Conservation (phyloP, 2,888 invertebrate genomes). For the Notodonta dromedarius region DNA sequence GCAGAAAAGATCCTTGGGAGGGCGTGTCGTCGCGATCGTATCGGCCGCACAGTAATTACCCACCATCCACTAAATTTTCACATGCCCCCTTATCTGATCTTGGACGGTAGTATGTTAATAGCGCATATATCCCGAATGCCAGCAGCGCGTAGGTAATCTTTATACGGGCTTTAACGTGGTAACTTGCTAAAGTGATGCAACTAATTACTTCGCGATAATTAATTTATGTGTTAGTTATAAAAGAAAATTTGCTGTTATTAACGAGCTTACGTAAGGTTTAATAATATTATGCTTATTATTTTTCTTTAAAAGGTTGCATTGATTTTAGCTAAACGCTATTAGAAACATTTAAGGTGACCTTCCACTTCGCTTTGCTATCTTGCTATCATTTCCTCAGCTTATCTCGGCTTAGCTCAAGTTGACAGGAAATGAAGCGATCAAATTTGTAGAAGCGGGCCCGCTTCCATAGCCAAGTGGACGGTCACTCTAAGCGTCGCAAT, state of each 20-base stretch:
- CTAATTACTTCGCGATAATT: constrained; percentile 24
- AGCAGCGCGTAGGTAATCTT: constrained; percentile 60
- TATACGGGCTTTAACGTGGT: constrained; percentile 35
- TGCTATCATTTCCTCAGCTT: no score
- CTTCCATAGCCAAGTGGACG: no score
- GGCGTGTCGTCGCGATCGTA: constrained; percentile 69
- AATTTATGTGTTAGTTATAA: constrained; percentile 17
- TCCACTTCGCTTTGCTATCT: no score
- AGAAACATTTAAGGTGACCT: no score
- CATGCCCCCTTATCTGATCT: constrained; percentile 74
- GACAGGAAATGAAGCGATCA: no score
- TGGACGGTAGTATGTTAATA: constrained; percentile 72
- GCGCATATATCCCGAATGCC: constrained; percentile 68
- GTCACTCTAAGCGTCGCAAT: no score
- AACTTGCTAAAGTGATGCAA: constrained; percentile 18
- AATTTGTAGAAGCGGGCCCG: no score
- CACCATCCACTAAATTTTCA: constrained; percentile 76
- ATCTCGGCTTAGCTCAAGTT: no score
- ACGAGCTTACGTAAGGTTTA: not conserved
- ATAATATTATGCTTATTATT: no score
- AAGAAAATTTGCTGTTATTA: not conserved
- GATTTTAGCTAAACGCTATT: no score
- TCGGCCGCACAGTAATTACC: constrained; percentile 69
- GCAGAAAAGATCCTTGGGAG: constrained; percentile 55
- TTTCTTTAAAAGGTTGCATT: no score